Evolutionary conservation across 2,113 vertebrate genomes (phyloP).

Genomic region (Barnardius zonarius): DNA sequence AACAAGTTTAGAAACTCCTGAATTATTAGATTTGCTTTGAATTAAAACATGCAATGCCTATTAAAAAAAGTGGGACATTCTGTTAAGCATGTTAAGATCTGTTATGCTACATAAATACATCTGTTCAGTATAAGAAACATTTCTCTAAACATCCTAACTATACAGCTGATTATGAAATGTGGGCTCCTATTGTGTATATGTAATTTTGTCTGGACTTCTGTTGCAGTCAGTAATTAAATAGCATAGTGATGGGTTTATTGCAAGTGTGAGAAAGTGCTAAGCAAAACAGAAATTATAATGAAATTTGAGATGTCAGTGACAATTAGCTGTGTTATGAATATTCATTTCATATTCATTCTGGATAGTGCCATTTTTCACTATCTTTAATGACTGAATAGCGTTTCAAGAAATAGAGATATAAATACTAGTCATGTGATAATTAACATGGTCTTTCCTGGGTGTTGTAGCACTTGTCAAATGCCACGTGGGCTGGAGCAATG

Average conservation of each 20-base stretch:
- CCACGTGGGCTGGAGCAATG: slow-evolving; percentile 20
- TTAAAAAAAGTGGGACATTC: neutral
- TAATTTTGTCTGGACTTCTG: slow-evolving; percentile 17
- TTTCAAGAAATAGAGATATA: slow-evolving; percentile 53
- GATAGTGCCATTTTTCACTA: slow-evolving; percentile 36
- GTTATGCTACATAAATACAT: neutral
- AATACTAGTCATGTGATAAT: slow-evolving; percentile 58
- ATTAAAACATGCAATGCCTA: neutral
- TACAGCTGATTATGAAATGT: neutral
- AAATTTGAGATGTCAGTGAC: slow-evolving; percentile 58
- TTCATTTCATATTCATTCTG: slow-evolving; percentile 52
- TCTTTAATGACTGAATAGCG: slow-evolving; percentile 37
- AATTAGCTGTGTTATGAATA: slow-evolving; percentile 61
- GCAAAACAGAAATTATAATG: slow-evolving; percentile 67
- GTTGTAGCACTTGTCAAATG: slow-evolving; percentile 31
- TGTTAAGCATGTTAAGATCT: neutral
- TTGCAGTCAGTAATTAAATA: slow-evolving; percentile 1
- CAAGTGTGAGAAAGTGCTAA: slow-evolving; percentile 33
- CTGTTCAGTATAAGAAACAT: neutral
- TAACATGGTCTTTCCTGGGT: slow-evolving; percentile 12
- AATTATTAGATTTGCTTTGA: slow-evolving; percentile 1
- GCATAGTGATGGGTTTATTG: neutral
- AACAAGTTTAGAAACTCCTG: neutral
- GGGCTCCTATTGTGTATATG: neutral
- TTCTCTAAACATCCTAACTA: neutral